These are phyloP conservation scores for Symphodus melops DNA, from an alignment of 2,113 vertebrate species.

Conservation along the genomic window DNA sequence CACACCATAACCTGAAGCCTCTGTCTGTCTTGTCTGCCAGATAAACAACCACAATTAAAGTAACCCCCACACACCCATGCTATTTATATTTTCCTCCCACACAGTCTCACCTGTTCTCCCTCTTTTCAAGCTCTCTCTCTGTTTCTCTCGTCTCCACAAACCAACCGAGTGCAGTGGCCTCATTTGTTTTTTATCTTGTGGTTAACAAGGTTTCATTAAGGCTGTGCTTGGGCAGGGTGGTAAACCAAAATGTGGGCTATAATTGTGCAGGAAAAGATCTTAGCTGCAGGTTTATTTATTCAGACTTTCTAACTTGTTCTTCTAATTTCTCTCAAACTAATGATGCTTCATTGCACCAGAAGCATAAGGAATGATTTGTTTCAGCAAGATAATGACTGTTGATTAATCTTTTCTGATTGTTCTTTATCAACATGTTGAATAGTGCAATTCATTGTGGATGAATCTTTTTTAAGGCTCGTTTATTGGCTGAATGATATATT, in stretches of 20 bases:
- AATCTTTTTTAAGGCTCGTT: conserved; percentile 1
- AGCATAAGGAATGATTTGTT: background rate
- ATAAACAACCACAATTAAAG: conserved; percentile 65
- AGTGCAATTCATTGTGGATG: conserved; percentile 23
- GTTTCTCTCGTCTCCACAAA: conserved; percentile 36
- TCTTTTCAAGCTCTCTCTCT: conserved; percentile 37
- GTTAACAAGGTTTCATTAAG: conserved; percentile 55
- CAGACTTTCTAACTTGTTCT: background rate
- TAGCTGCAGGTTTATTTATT: conserved; percentile 7
- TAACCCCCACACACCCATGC: conserved; percentile 28
- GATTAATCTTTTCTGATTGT: conserved; percentile 25
- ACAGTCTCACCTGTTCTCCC: conserved; percentile 27
- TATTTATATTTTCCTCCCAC: conserved; percentile 60
- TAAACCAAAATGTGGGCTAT: conserved; percentile 11
- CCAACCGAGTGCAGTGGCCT: conserved; percentile 40
- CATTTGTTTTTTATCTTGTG: conserved; percentile 68
- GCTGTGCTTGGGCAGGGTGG: conserved; percentile 20
- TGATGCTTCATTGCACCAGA: background rate
- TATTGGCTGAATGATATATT: no score
- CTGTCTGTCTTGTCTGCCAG: conserved; percentile 43
- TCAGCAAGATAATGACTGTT: background rate
- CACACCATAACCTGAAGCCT: conserved; percentile 44
- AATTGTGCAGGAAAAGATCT: conserved; percentile 11
- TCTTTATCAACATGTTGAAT: conserved; percentile 16
- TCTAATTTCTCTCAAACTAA: background rate